Evolutionary conservation across 2,888 invertebrate species (phyloP).

Genomic region (Siphlonurus alternatus): DNA sequence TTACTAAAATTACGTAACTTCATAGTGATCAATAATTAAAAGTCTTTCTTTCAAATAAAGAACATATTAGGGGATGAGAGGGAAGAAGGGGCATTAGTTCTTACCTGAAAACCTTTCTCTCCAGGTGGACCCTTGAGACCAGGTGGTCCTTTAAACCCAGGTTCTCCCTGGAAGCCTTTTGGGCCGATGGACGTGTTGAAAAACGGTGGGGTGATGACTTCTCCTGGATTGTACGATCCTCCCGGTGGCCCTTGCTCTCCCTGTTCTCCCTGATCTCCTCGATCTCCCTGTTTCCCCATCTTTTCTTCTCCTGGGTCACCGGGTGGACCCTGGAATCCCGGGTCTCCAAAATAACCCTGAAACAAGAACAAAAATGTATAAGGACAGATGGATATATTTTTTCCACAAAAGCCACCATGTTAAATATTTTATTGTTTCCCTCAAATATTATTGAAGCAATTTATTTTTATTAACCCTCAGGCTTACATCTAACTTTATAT

Average conservation of each 20-base stretch:
- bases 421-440: neutral
- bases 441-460: neutral
- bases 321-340: slow-evolving; percentile 25
- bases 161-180: slow-evolving; percentile 21
- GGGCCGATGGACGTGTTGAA: slow-evolving; percentile 1
- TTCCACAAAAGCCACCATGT: no score
- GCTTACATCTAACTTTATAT: no score
- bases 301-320: slow-evolving; percentile 27
- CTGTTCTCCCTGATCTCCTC: slow-evolving; percentile 10
- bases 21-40: no score
- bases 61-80: no score
- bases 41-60: no score
- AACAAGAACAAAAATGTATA: no score
- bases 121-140: slow-evolving; percentile 26
- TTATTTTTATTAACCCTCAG: neutral
- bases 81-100: no score
- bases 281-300: neutral
- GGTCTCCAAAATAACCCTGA: slow-evolving; percentile 16
- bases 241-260: slow-evolving; percentile 10
- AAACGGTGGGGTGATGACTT: no score
- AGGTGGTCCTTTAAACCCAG: neutral
- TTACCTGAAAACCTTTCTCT: slow-evolving; percentile 18
- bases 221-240: neutral
- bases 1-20: no score
- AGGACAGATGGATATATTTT: no score